A percentile compares a stretch with the other conserved stretches of the same genome.
Evolutionary conservation across 2,888 invertebrate genomes (phyloP).

Genomic region (Apoda limacodes): DNA sequence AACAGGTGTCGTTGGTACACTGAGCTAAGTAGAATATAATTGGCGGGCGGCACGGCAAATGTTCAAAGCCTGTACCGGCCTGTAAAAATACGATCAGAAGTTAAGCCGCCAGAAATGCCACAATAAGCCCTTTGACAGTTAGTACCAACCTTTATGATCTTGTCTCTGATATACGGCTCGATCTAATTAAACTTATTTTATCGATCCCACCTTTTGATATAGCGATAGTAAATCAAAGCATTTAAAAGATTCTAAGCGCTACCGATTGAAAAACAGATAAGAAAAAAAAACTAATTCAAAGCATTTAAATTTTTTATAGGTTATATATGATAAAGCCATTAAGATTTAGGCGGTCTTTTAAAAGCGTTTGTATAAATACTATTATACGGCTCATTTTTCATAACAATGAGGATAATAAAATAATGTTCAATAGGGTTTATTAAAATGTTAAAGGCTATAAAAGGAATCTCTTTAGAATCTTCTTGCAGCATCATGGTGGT

Average conservation of each 20-base stretch:
- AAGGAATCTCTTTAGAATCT: slow-evolving; percentile 21
- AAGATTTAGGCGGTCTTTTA: slow-evolving; percentile 54
- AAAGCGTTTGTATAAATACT: slow-evolving; percentile 55
- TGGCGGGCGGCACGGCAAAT: slow-evolving; percentile 56
- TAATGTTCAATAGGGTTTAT: slow-evolving; percentile 43
- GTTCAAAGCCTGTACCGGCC: slow-evolving; percentile 62
- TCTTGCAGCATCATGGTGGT: neutral
- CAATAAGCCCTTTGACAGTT: slow-evolving; percentile 67
- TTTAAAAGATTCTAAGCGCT: slow-evolving; percentile 42
- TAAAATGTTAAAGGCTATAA: slow-evolving; percentile 45
- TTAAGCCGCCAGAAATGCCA: slow-evolving; percentile 54
- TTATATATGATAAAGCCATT: slow-evolving; percentile 59
- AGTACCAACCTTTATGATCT: slow-evolving; percentile 63
- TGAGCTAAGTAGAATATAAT: slow-evolving; percentile 65
- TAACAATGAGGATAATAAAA: slow-evolving; percentile 52
- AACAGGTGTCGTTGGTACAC: slow-evolving; percentile 25
- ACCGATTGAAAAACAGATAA: slow-evolving; percentile 40
- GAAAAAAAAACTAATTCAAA: slow-evolving; percentile 53
- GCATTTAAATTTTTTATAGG: slow-evolving; percentile 61
- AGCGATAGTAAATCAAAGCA: slow-evolving; percentile 51
- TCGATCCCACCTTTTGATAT: slow-evolving; percentile 52
- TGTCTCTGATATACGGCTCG: slow-evolving; percentile 58
- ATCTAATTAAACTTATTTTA: slow-evolving; percentile 65
- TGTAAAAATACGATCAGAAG: slow-evolving; percentile 68
- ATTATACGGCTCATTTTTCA: slow-evolving; percentile 57